These are phyloP conservation scores for Gymnodraco acuticeps DNA, from an alignment of 2,797 vertebrate genomes.

Conservation along the genomic window DNA sequence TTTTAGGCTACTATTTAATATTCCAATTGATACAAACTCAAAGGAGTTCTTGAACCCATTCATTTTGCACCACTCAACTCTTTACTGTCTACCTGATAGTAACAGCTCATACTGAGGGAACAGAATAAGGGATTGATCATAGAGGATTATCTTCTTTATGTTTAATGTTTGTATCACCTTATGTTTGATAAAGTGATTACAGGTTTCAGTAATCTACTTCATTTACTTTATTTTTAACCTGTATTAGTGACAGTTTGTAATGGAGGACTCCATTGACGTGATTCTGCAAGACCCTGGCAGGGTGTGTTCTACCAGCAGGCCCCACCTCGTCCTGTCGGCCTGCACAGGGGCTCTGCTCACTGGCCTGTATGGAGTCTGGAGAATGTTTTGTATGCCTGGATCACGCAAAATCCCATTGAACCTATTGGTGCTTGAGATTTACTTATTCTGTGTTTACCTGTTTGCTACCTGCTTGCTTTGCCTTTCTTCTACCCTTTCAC, in stretches of 20 bases:
- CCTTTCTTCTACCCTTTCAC: background rate
- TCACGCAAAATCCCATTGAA: conserved; percentile 79
- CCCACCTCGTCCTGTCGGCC: conserved; percentile 62
- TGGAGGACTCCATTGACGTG: conserved; percentile 85
- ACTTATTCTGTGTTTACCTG: background rate
- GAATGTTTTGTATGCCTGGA: conserved; percentile 80
- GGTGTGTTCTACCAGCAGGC: conserved; percentile 26
- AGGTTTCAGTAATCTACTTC: background rate
- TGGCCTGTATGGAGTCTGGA: conserved; percentile 82
- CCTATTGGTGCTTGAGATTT: conserved; percentile 77
- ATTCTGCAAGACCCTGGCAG: conserved; percentile 74
- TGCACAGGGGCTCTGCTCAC: conserved; percentile 68
- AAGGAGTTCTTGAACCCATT: no score
- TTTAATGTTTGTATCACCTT: no score
- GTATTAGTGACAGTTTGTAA: conserved; percentile 40
- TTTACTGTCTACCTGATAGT: background rate
- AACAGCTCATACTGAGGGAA: background rate
- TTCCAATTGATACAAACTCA: no score
- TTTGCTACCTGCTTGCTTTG: conserved; percentile 13
- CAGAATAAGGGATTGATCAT: no score
- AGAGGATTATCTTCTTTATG: no score
- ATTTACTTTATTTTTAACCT: conserved; percentile 2
- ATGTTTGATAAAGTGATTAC: no score
- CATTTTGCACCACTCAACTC: no score
- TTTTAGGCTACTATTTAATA: no score